Conservation (phyloP, 1,140 invertebrate species). For the Bombus soroeensis region DNA sequence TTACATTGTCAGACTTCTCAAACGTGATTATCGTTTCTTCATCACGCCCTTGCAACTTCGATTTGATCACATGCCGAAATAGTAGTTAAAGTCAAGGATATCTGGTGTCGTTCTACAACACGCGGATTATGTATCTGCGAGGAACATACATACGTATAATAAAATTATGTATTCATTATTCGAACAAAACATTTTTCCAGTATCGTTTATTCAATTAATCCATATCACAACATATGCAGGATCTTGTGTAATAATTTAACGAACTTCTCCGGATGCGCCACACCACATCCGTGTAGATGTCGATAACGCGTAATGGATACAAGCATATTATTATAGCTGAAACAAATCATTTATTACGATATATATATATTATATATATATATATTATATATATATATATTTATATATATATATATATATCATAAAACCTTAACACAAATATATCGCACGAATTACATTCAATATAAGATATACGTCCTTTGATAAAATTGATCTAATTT, state of each 20-base stretch:
- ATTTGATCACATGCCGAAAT: too few species aligned
- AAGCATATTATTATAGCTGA: neutral
- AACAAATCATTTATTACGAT: neutral
- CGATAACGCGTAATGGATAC: conserved; percentile 18
- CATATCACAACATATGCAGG: neutral
- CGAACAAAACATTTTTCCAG: neutral
- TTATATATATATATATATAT: too few species aligned
- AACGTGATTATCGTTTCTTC: too few species aligned
- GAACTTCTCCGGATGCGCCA: conserved; percentile 18
- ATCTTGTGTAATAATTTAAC: neutral
- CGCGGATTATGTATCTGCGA: too few species aligned
- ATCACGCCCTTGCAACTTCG: too few species aligned
- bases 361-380: neutral
- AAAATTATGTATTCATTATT: neutral
- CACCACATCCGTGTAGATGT: conserved; percentile 36
- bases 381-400: too few species aligned
- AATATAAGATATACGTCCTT: neutral
- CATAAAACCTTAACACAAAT: neutral
- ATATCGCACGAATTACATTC: too few species aligned
- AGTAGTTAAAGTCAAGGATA: too few species aligned
- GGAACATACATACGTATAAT: neutral
- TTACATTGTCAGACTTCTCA: too few species aligned
- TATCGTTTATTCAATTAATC: neutral
- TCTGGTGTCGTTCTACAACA: neutral
- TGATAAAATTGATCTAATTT: neutral